phyloP scores from a whole-genome alignment of 2,888 invertebrate genomes.

The Acleris cristana region DNA sequence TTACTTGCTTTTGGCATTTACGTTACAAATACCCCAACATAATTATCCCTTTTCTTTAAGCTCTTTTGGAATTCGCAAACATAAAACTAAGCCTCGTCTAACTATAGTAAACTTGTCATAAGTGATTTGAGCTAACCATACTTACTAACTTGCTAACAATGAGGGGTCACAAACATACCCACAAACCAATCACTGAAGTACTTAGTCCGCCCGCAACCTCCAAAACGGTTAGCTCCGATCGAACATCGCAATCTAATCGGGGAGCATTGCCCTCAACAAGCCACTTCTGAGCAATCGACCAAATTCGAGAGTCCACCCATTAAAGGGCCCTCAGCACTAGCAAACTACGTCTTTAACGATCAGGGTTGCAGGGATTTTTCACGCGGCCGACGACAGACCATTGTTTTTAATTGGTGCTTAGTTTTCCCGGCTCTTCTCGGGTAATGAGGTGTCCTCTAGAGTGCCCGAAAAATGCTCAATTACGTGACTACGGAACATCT shows the following conservation, averaged over 20 bases:
- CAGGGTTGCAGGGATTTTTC: slow-evolving; percentile 52
- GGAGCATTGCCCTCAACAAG: slow-evolving; percentile 47
- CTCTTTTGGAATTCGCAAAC: too few species aligned
- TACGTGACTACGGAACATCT: slow-evolving; percentile 31
- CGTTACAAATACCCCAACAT: too few species aligned
- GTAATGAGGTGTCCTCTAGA: slow-evolving; percentile 54
- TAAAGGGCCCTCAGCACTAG: slow-evolving; percentile 52
- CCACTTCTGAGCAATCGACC: slow-evolving; percentile 53
- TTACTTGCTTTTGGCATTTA: too few species aligned
- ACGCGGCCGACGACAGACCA: slow-evolving; percentile 46
- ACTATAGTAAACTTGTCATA: background rate
- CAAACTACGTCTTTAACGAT: slow-evolving; percentile 51
- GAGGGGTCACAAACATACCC: slow-evolving; percentile 19
- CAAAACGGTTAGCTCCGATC: slow-evolving; percentile 66
- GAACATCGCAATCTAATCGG: slow-evolving; percentile 70
- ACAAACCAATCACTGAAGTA: slow-evolving; percentile 34
- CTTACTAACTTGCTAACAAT: slow-evolving; percentile 18
- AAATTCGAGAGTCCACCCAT: slow-evolving; percentile 59
- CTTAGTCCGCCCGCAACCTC: slow-evolving; percentile 39
- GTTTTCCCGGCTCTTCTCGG: slow-evolving; percentile 56
- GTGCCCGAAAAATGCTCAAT: slow-evolving; percentile 42
- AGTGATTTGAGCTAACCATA: slow-evolving; percentile 8
- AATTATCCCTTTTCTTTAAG: too few species aligned
- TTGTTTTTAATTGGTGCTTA: slow-evolving; percentile 72
- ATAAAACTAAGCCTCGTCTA: too few species aligned